These are phyloP conservation scores for Gymnocephalus cernua DNA, from an alignment of 2,113 vertebrate genomes.

Conservation along the genomic window DNA sequence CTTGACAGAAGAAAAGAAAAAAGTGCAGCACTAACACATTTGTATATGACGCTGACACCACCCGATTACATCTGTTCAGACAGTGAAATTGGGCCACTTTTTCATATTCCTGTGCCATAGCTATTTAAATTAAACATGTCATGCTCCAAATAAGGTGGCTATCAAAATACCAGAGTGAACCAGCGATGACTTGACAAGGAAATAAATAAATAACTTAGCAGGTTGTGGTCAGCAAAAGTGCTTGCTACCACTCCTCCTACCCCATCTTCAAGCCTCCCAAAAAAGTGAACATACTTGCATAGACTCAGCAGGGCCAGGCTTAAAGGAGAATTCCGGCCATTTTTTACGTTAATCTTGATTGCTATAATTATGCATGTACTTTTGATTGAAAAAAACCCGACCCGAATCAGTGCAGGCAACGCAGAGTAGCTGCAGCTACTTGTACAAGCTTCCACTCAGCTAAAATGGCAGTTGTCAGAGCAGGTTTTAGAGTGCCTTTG, in stretches of 20 bases:
- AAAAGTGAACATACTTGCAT: constrained; percentile 34
- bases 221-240: constrained; percentile 73
- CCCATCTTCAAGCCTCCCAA: not conserved
- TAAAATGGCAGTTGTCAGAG: too few species aligned
- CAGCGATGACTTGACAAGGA: constrained; percentile 64
- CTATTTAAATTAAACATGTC: constrained; percentile 79
- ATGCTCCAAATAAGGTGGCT: constrained; percentile 73
- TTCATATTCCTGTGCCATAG: constrained; percentile 54
- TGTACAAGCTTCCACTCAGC: too few species aligned
- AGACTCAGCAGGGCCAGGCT: constrained; percentile 56
- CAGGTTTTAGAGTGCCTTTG: too few species aligned
- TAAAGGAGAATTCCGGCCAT: too few species aligned
- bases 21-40: constrained; percentile 68
- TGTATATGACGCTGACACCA: constrained; percentile 71
- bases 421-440: too few species aligned
- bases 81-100: constrained; percentile 53
- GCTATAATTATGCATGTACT: too few species aligned
- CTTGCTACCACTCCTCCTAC: constrained; percentile 10
- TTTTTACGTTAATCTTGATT: too few species aligned
- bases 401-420: too few species aligned
- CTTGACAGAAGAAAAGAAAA: constrained; percentile 53
- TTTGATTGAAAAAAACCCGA: too few species aligned
- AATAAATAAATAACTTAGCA: constrained; percentile 74
- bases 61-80: constrained; percentile 67
- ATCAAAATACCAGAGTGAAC: constrained; percentile 71